Conservation (phyloP, 2,888 invertebrate genomes). For the Dynastes tityus region DNA sequence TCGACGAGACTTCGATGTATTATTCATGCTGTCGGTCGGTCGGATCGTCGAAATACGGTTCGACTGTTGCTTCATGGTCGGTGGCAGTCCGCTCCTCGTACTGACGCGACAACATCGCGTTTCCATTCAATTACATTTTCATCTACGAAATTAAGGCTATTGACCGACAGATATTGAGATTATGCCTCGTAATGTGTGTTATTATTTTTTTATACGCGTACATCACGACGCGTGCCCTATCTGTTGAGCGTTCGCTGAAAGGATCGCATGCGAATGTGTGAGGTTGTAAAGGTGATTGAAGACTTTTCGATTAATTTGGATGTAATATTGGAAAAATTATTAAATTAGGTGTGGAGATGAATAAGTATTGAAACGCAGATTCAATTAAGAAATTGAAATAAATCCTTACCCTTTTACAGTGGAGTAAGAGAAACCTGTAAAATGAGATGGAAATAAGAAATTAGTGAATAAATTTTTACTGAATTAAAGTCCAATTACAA, state of each 20-base stretch:
- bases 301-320: not conserved
- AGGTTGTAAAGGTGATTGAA: too few relatives aligned
- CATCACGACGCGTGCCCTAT: too few relatives aligned
- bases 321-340: not conserved
- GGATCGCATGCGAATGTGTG: too few relatives aligned
- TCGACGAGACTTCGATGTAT: constrained; percentile 10
- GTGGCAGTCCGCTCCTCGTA: not conserved
- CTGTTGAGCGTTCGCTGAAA: too few relatives aligned
- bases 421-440: too few relatives aligned
- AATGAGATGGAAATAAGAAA: too few relatives aligned
- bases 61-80: not conserved
- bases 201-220: not conserved
- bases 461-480: too few relatives aligned
- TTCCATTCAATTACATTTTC: constrained; percentile 8
- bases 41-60: not conserved
- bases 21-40: not conserved
- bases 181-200: not conserved
- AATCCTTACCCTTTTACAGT: too few relatives aligned
- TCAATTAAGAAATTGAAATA: too few relatives aligned
- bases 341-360: too few relatives aligned
- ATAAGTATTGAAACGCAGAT: too few relatives aligned
- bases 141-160: constrained; percentile 10
- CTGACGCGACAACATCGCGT: not conserved
- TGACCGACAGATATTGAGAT: constrained; percentile 10
- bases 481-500: too few relatives aligned